Conservation (phyloP, 1,140 invertebrate genomes). For the Euborellia annulipes region DNA sequence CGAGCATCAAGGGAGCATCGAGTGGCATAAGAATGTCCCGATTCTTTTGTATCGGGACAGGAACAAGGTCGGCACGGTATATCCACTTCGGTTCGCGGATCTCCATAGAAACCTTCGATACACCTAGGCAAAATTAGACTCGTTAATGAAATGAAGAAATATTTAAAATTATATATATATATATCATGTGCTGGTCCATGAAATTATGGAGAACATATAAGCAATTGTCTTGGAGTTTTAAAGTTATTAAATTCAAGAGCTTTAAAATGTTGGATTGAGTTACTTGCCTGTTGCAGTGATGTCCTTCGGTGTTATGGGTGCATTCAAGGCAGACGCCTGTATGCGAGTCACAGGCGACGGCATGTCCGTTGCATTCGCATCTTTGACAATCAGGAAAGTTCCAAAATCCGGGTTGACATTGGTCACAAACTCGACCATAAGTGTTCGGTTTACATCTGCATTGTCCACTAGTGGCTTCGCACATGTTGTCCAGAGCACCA, state of each 20-base stretch:
- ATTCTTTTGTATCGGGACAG: slow-evolving; percentile 72
- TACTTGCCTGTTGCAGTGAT: slow-evolving; percentile 63
- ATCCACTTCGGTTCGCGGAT: slow-evolving; percentile 74
- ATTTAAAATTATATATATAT: too few species aligned
- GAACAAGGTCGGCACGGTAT: slow-evolving; percentile 88
- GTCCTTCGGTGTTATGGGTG: slow-evolving; percentile 71
- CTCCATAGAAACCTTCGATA: slow-evolving; percentile 83
- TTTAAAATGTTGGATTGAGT: too few species aligned
- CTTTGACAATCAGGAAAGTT: slow-evolving; percentile 88
- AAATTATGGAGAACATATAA: too few species aligned
- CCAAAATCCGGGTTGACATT: slow-evolving; percentile 90
- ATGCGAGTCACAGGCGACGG: slow-evolving; percentile 78
- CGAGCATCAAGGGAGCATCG: slow-evolving; percentile 69
- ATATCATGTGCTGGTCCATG: too few species aligned
- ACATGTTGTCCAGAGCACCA: slow-evolving; percentile 89
- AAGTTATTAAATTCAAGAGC: too few species aligned
- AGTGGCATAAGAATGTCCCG: slow-evolving; percentile 73
- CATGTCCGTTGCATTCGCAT: slow-evolving; percentile 95
- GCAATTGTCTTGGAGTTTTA: too few species aligned
- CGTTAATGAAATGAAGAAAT: too few species aligned
- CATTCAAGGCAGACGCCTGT: slow-evolving; percentile 88
- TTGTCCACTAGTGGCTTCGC: slow-evolving; percentile 79
- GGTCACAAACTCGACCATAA: slow-evolving; percentile 82
- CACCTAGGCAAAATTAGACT: slow-evolving; percentile 53
- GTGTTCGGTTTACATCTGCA: slow-evolving; percentile 89